These are phyloP conservation scores for Azemiops feae DNA, from an alignment of 2,113 vertebrate genomes.

Conservation along the genomic window DNA sequence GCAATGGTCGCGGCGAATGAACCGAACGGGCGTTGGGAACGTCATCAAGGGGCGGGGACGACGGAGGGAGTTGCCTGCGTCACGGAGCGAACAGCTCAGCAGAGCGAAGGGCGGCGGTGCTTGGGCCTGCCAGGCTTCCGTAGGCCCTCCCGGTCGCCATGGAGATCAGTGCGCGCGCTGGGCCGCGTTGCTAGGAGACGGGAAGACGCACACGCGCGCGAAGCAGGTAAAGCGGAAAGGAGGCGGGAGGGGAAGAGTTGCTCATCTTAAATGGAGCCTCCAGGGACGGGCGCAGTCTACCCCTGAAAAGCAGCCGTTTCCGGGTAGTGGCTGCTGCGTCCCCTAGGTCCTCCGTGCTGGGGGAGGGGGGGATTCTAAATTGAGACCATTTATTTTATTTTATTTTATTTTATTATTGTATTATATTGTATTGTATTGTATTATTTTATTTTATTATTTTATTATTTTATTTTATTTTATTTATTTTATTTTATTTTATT, in stretches of 20 bases:
- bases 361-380: not conserved
- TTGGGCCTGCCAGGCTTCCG: not conserved
- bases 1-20: not conserved
- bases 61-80: not conserved
- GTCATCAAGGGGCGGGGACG: no score
- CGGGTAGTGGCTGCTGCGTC: not conserved
- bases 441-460: no score
- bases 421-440: no score
- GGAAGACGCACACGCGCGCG: no score
- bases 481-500: no score
- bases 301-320: not conserved
- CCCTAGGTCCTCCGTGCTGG: not conserved
- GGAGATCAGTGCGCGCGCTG: not conserved
- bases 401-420: no score
- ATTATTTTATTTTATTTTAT: no score
- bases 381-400: not conserved
- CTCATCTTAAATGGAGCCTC: not conserved
- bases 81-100: no score
- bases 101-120: not conserved
- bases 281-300: not conserved
- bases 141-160: not conserved
- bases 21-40: not conserved
- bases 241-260: not conserved
- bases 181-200: not conserved
- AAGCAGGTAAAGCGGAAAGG: not conserved